Percentiles rank a stretch among this genome's conserved stretches.
Evolutionary conservation across 2,797 vertebrate genomes (phyloP).

Genomic region (Pantherophis vulpinus): DNA sequence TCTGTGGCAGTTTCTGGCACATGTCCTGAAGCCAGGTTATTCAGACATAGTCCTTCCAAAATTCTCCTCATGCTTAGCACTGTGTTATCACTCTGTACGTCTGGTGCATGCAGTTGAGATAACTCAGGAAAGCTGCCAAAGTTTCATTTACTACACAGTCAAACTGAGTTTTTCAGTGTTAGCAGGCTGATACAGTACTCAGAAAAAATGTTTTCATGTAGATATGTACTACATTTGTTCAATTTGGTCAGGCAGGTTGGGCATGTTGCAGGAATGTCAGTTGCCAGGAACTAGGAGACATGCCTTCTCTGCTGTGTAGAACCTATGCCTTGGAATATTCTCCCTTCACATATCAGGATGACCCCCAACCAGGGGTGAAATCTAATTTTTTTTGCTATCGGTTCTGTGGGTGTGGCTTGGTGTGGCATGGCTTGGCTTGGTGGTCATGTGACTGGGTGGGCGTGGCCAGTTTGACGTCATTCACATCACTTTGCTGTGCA

Average conservation of each 20-base stretch:
- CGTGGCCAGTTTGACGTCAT: too few relatives aligned
- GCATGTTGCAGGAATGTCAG: neutral
- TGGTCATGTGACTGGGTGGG: too few relatives aligned
- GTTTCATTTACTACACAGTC: neutral
- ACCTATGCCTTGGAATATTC: neutral
- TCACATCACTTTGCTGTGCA: too few relatives aligned
- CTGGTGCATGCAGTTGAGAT: neutral
- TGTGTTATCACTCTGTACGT: neutral
- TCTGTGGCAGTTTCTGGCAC: neutral
- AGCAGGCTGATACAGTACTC: neutral
- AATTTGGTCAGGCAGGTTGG: neutral
- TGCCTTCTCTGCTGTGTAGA: neutral
- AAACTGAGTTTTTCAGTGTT: neutral
- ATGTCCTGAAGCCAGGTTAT: rapidly evolving
- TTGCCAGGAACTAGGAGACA: neutral
- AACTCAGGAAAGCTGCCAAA: neutral
- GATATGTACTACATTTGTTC: neutral
- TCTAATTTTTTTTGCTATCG: too few relatives aligned
- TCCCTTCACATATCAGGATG: neutral
- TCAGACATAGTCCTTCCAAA: neutral
- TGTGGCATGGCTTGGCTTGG: too few relatives aligned
- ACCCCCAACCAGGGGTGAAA: neutral
- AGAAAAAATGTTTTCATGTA: neutral
- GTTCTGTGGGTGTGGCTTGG: too few relatives aligned
- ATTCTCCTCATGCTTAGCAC: neutral